Percentiles rank a stretch among this genome's conserved stretches.
phyloP scores from a whole-genome alignment of 1,140 invertebrate genomes.

The Ephestia elutella region DNA sequence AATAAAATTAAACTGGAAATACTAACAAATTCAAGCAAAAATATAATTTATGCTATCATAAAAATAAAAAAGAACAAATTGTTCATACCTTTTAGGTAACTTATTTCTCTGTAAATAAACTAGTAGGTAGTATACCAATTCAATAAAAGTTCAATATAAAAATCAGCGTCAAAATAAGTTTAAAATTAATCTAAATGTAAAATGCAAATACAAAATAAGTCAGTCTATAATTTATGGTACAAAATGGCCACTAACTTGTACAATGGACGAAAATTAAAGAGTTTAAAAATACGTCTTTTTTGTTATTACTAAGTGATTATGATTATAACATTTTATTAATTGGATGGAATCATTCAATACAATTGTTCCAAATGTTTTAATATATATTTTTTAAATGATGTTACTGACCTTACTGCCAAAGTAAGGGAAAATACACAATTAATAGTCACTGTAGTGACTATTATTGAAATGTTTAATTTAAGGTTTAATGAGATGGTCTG shows the following conservation, averaged over 20 bases:
- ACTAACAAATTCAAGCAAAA: background rate
- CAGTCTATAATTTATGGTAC: conserved; percentile 3
- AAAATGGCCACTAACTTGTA: background rate
- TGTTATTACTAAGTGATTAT: no score
- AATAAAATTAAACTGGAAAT: background rate
- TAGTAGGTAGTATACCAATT: no score
- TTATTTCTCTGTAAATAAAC: background rate
- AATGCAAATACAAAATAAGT: background rate
- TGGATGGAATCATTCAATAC: background rate
- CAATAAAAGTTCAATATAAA: no score
- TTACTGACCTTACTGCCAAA: no score
- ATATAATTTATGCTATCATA: background rate
- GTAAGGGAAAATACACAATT: no score
- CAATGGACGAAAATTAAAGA: background rate
- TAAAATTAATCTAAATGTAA: background rate
- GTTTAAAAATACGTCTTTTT: no score
- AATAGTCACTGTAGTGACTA: no score
- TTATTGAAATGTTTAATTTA: no score
- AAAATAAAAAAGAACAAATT: background rate
- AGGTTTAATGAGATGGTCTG: no score
- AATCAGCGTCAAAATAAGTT: background rate
- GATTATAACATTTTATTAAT: background rate
- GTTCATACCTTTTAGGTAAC: conserved; percentile 2
- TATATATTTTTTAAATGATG: no score
- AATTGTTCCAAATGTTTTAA: background rate